Percentiles rank a stretch among this genome's conserved stretches.
phyloP scores from a whole-genome alignment of 2,113 vertebrate genomes.

The Malurus melanocephalus region DNA sequence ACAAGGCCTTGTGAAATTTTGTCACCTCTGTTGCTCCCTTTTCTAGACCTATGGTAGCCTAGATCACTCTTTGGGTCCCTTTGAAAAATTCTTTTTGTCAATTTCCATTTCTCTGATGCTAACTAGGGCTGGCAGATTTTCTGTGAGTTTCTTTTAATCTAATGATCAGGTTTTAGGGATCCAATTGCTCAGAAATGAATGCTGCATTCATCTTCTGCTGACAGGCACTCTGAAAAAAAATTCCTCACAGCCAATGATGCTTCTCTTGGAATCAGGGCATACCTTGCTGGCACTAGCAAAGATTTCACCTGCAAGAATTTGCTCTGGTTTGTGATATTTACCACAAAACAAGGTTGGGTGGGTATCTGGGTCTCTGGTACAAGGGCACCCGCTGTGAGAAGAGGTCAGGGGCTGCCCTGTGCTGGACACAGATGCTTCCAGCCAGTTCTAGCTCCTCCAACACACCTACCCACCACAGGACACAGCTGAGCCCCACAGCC shows the following conservation, averaged over 20 bases:
- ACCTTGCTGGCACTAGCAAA: not conserved
- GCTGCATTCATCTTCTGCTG: not conserved
- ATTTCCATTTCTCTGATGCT: not conserved
- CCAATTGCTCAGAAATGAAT: not conserved
- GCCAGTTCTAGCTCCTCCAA: not conserved
- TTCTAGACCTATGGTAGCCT: not conserved
- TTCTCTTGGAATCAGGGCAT: not conserved
- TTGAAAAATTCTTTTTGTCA: not conserved
- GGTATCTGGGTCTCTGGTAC: not conserved
- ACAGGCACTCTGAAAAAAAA: not conserved
- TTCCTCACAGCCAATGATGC: not conserved
- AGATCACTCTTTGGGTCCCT: not conserved
- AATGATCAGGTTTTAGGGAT: not conserved
- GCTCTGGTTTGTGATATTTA: not conserved
- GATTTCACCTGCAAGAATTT: not conserved
- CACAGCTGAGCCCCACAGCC: not conserved
- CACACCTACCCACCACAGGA: not conserved
- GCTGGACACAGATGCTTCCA: not conserved
- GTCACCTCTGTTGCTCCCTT: not conserved
- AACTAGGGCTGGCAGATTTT: not conserved
- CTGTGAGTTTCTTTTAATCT: not conserved
- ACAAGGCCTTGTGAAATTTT: not conserved
- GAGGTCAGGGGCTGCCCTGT: not conserved
- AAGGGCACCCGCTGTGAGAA: not conserved
- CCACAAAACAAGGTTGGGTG: not conserved